Base-by-base conservation (phyloP, 2,113 vertebrate genomes). In the Lophius piscatorius region DNA sequence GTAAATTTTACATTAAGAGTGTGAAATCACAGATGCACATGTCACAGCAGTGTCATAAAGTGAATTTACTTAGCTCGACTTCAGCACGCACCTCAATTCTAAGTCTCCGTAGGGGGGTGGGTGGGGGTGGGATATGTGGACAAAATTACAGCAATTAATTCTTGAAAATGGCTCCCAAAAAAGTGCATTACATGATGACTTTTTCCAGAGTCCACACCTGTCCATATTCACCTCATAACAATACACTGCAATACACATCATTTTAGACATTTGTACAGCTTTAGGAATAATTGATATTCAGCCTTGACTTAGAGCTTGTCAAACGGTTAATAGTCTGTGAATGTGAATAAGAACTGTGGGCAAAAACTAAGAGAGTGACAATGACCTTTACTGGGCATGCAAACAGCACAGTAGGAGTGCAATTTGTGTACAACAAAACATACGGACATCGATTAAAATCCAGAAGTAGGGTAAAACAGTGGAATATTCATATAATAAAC, bases 21-120 rank as follows among this genome's bases (percentile, higher is more conserved):
- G 91, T 91, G 88, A 92, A 92, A 93, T 92, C 85, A 85, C 90
- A 92, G 90, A 91, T 91, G 87, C 89, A 87, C 85, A 88, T 88
- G 90, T 89, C 82, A 77, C 85, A 83, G 78, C 67, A 74, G 81
- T 78, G 63, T 89, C 86, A 76, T 92, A 92, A 92, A 93, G 71
- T 70, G 84, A 85, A 92, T 91, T 89, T 92, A 89, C 86, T 91
- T 85, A 85, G 83, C 74, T 71, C 65, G 42, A 54, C 75, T 75
- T 81, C 74, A 84, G 78, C 83, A 86, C 78, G 74, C 76, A 82
- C 78, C 78, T 88, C 58, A 75, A 77, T 70, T 73, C 79, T 72
- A 79, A 58, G 80, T 68, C 81, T 84, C 82, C 26, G 58, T 70
- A 64, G 74, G 42, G 23, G 22, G 42, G 12, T 21, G 12, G 39